Base-by-base conservation (phyloP, 1,140 invertebrate species). In the Dendroctonus ponderosae region DNA sequence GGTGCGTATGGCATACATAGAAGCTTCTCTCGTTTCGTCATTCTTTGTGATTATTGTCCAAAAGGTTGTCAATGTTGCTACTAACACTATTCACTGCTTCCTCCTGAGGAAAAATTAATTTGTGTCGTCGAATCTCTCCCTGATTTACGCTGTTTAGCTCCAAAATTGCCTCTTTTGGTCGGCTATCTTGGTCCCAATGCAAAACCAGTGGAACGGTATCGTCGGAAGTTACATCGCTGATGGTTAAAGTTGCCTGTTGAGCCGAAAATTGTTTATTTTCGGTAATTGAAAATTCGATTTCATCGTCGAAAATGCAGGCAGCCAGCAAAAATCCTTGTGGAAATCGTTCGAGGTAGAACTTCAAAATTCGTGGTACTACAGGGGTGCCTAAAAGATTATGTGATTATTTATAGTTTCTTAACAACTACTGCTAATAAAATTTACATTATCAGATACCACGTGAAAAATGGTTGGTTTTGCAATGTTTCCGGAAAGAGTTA, bases 311-410 rank as follows among this genome's bases (percentile, higher is more conserved):
- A 9, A 56, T 57, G 15, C 6, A 9, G 9, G 12, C 37, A 6
- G 62, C 38, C 0, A 65, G 7, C 62, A 65, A 48, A 15, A 57
- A 57, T 9, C 62, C 54, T 49, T 56, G 9, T 12, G 62, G 62
- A 37, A 48, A 65, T 7, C n/a, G 42, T 7, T 65, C 40, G 6
- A 65, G 14, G 38, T 57, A 65, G 12, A 57, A 57, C 12, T 50
- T 65, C 40, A 65, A 8, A 8, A 65, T 37, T 7, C 62, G 51
- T 9, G 57, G 40, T 41, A 57, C 9, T 3, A 57, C 7, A 7
- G 62, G 62, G 9, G 62, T 63, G 9, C 26, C 60, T 62, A 26
- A 12, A 37, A 46, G 15, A 57, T 2, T 41, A 51, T n/a, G 5
- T 26, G 3, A 26, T 26, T 26, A 26, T 26, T 26, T 26, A 26